Conservation (phyloP, 2,797 vertebrate species). For the Scomberomorus guttatus region DNA sequence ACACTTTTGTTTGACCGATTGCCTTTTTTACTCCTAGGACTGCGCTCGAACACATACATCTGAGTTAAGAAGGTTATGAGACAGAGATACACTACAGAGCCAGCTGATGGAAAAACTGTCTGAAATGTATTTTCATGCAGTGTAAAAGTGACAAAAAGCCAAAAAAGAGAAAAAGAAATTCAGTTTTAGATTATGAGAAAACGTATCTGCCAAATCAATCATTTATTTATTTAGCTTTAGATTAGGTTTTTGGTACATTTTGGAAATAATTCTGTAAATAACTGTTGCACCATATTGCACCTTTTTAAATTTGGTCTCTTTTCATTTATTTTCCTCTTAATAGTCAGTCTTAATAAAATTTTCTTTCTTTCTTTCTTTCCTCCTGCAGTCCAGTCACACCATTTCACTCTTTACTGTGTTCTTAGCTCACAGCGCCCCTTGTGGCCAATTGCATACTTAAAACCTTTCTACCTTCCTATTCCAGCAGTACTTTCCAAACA, state of each 20-base stretch:
- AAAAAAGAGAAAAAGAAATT: background rate
- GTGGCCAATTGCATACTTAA: conserved; percentile 38
- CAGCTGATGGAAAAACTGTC: background rate
- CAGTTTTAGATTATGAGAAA: background rate
- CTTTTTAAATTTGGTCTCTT: too few relatives aligned
- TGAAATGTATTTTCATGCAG: background rate
- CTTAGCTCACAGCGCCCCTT: conserved; percentile 61
- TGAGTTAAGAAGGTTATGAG: too few relatives aligned
- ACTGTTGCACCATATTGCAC: background rate
- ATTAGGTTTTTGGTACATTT: background rate
- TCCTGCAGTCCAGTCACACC: conserved; percentile 23
- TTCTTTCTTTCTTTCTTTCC: background rate
- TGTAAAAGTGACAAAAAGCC: too few relatives aligned
- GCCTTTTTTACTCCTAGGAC: too few relatives aligned
- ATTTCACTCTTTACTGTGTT: conserved; percentile 20
- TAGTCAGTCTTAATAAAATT: background rate
- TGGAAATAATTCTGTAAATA: too few relatives aligned
- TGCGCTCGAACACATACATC: too few relatives aligned
- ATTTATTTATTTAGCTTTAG: too few relatives aligned
- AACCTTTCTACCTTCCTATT: background rate
- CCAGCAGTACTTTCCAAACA: conserved; percentile 15
- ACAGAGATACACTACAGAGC: background rate
- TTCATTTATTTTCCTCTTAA: background rate
- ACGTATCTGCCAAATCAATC: too few relatives aligned
- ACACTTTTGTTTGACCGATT: too few relatives aligned